phyloP scores from a whole-genome alignment of 2,888 invertebrate species.

The Zygogramma bicolorata region DNA sequence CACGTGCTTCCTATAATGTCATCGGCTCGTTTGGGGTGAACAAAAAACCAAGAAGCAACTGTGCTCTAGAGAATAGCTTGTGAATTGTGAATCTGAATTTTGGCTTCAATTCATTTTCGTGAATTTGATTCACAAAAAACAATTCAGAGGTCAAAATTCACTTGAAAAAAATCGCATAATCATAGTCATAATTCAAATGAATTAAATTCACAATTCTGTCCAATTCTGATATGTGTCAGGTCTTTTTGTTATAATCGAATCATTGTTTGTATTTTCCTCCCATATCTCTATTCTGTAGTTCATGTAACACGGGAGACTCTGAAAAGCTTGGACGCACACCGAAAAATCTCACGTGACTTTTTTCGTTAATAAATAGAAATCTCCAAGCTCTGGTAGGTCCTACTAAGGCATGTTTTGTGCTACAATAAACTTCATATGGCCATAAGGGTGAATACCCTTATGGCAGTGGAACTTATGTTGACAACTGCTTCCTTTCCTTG shows the following conservation, averaged over 20 bases:
- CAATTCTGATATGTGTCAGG: no score
- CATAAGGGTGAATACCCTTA: conserved; percentile 32
- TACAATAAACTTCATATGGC: conserved; percentile 41
- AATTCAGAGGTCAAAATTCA: no score
- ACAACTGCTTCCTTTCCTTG: conserved; percentile 46
- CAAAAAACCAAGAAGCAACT: no score
- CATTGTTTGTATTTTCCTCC: conserved; percentile 12
- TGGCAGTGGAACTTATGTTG: conserved; percentile 47
- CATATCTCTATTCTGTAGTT: conserved; percentile 41
- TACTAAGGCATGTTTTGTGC: conserved; percentile 45
- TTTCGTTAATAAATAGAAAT: conserved; percentile 53
- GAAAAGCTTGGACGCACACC: conserved; percentile 70
- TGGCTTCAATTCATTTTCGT: no score
- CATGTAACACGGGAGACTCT: conserved; percentile 58
- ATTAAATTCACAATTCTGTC: no score
- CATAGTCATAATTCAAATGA: no score
- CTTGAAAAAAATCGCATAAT: no score
- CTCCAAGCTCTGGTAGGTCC: conserved; percentile 48
- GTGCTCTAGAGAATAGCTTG: no score
- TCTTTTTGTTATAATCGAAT: neutral
- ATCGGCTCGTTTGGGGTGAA: no score
- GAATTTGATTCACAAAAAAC: no score
- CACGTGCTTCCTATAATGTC: no score
- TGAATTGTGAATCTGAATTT: no score
- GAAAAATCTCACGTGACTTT: conserved; percentile 68